Evolutionary conservation across 2,113 vertebrate genomes (phyloP).

Genomic region (Platysternon megacephalum): DNA sequence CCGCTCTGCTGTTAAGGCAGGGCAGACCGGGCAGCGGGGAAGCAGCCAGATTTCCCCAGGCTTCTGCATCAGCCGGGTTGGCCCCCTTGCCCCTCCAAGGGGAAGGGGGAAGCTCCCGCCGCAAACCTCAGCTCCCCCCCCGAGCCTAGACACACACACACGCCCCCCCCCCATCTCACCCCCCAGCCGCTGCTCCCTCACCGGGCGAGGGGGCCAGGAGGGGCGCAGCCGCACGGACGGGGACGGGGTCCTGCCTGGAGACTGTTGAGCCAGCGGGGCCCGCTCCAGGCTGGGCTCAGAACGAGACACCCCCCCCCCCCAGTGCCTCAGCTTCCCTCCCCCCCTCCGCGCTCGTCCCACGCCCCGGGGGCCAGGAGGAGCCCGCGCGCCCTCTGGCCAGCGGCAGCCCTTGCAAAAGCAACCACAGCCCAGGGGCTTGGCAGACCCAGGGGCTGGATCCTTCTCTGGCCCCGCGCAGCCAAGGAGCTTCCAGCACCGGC

Average conservation of each 20-base stretch:
- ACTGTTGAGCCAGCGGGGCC: rapidly evolving
- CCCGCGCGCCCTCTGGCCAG: no score
- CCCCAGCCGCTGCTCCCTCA: background rate
- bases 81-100: background rate
- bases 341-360: background rate
- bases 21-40: no score
- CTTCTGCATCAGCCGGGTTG: background rate
- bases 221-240: background rate
- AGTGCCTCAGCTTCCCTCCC: rapidly evolving
- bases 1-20: no score
- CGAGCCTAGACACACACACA: rapidly evolving
- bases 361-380: no score
- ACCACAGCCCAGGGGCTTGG: rapidly evolving
- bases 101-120: background rate
- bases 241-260: rapidly evolving
- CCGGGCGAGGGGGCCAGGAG: background rate
- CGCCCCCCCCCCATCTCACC: background rate
- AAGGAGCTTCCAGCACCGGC: no score
- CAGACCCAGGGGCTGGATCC: no score
- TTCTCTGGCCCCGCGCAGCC: no score
- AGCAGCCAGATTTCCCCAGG: no score
- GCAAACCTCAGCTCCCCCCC: no score
- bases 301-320: rapidly evolving
- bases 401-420: no score
- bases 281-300: background rate